Conservation (phyloP, 2,797 vertebrate genomes). For the Oreochromis mossambicus region DNA sequence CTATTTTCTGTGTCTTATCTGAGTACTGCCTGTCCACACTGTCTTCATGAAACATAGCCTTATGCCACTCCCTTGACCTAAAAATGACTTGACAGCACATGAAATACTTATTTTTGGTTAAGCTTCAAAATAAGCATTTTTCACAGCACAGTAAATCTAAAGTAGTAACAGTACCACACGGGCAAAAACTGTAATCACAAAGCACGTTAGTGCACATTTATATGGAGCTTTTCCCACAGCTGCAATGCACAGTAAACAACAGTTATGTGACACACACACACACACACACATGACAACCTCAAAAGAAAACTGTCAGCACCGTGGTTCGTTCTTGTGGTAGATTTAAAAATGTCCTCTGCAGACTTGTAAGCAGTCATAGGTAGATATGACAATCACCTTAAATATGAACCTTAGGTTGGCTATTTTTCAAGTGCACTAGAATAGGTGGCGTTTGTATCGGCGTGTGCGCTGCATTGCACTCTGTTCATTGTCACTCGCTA, state of each 20-base stretch:
- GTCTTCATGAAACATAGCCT: not conserved
- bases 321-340: not conserved
- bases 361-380: not conserved
- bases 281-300: not conserved
- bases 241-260: not conserved
- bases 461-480: not conserved
- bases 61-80: not conserved
- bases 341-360: not conserved
- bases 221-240: not conserved
- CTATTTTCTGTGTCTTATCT: not conserved
- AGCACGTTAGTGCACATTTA: conserved; percentile 1
- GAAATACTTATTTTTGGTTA: conserved; percentile 24
- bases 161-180: conserved; percentile 3
- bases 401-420: not conserved
- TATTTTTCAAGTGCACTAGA: not conserved
- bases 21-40: not conserved
- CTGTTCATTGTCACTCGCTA: not conserved
- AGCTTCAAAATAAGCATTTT: conserved; percentile 24
- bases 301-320: not conserved
- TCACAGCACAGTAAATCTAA: conserved; percentile 33
- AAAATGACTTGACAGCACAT: conserved; percentile 6
- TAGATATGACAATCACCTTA: not conserved
- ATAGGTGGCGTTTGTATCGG: not conserved
- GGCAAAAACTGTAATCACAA: conserved; percentile 23
- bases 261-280: not conserved